Conservation (phyloP, 2,113 vertebrate species). For the Carlito syrichta region DNA sequence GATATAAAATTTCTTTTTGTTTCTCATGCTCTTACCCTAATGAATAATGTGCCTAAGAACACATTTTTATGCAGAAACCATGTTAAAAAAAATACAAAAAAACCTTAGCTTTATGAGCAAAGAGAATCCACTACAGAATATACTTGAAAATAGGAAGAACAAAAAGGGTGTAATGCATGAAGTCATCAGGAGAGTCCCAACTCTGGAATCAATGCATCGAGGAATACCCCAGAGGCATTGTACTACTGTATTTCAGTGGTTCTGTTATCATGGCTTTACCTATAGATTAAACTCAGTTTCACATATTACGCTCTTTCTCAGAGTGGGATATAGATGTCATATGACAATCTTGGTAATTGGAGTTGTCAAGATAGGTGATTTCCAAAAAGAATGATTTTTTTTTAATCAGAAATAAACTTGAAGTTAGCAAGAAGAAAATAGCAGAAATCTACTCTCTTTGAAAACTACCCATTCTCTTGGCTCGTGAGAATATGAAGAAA, state of each 20-base stretch:
- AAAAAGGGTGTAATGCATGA: not conserved
- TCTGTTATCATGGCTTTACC: not conserved
- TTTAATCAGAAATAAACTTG: not conserved
- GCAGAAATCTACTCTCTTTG: not conserved
- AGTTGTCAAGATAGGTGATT: not conserved
- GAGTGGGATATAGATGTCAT: not conserved
- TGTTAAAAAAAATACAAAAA: not conserved
- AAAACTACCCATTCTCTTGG: not conserved
- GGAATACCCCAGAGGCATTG: too few species aligned
- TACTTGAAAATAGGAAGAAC: not conserved
- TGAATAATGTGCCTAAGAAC: constrained; percentile 11
- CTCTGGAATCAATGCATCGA: not conserved
- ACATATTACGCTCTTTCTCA: not conserved
- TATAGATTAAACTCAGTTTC: not conserved
- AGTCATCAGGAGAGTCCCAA: not conserved
- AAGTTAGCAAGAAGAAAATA: not conserved
- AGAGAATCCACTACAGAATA: not conserved
- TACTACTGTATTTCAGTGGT: not conserved
- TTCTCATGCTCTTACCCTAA: not conserved
- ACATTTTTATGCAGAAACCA: not conserved
- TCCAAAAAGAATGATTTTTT: not conserved
- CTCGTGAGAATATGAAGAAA: not conserved
- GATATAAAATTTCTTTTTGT: not conserved
- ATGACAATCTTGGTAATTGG: not conserved
- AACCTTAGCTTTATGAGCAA: not conserved